Conservation (phyloP, 2,113 vertebrate genomes). For the Lophura nycthemera region DNA sequence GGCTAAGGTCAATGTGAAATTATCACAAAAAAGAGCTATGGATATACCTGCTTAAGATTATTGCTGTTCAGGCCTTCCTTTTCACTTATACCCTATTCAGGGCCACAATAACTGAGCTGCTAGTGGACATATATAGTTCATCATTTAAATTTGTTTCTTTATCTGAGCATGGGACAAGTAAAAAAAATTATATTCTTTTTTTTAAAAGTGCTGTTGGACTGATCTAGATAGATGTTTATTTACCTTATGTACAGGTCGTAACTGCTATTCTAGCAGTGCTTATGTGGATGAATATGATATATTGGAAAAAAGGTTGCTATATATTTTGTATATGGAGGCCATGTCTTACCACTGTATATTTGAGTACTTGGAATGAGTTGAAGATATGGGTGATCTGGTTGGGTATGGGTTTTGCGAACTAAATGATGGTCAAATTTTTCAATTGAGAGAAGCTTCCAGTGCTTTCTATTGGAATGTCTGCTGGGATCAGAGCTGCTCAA, state of each 20-base stretch:
- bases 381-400: background rate
- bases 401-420: background rate
- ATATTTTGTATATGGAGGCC: background rate
- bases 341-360: background rate
- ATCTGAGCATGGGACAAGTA: background rate
- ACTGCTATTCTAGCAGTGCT: background rate
- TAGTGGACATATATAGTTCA: background rate
- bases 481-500: background rate
- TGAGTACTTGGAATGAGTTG: background rate
- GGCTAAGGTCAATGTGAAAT: background rate
- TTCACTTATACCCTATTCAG: background rate
- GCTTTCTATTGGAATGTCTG: background rate
- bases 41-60: background rate
- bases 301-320: background rate
- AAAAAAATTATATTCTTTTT: background rate
- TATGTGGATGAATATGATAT: background rate
- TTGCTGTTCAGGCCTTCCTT: background rate
- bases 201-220: background rate
- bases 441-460: background rate
- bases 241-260: background rate
- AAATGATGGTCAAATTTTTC: background rate
- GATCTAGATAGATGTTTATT: background rate
- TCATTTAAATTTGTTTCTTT: background rate
- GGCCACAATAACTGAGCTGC: background rate
- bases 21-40: background rate